These are phyloP conservation scores for Poecilia gillii DNA, from an alignment of 2,797 vertebrate species.

Conservation along the genomic window DNA sequence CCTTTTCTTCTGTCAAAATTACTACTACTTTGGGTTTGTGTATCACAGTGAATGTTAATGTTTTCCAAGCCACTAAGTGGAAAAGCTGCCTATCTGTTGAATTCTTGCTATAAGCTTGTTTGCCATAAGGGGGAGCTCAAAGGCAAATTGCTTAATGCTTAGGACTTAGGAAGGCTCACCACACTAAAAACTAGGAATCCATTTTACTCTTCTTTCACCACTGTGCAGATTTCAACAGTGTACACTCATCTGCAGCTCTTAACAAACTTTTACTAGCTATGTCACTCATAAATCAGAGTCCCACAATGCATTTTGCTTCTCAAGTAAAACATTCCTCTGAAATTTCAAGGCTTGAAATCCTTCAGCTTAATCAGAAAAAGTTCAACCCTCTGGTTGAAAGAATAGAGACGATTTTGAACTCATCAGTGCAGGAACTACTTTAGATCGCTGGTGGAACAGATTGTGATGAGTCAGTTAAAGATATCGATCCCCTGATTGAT, in stretches of 20 bases:
- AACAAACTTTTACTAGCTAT: neutral
- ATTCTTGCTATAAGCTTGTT: conserved; percentile 58
- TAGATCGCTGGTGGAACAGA: conserved; percentile 53
- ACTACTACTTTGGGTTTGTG: neutral
- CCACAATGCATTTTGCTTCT: neutral
- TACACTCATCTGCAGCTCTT: conserved; percentile 4
- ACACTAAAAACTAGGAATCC: conserved; percentile 28
- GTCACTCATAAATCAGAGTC: neutral
- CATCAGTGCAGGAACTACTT: conserved; percentile 59
- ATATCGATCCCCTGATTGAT: conserved; percentile 70
- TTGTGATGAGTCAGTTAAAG: conserved; percentile 72
- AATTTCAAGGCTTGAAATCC: neutral
- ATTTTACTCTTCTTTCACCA: conserved; percentile 27
- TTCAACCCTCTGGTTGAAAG: conserved; percentile 17
- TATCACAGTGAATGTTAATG: neutral
- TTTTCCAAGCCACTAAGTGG: neutral
- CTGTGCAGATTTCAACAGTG: conserved; percentile 14
- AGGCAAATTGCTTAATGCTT: conserved; percentile 65
- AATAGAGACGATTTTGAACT: conserved; percentile 46
- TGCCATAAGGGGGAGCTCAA: conserved; percentile 78
- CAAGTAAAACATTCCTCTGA: neutral
- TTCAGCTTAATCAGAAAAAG: neutral
- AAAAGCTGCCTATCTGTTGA: conserved; percentile 20
- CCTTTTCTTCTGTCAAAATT: neutral
- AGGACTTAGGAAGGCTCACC: conserved; percentile 40